A percentile compares a stretch with the other conserved stretches of the same genome.
These are phyloP conservation scores for Agrotis segetum DNA, from an alignment of 2,888 invertebrate species.

Conservation along the genomic window DNA sequence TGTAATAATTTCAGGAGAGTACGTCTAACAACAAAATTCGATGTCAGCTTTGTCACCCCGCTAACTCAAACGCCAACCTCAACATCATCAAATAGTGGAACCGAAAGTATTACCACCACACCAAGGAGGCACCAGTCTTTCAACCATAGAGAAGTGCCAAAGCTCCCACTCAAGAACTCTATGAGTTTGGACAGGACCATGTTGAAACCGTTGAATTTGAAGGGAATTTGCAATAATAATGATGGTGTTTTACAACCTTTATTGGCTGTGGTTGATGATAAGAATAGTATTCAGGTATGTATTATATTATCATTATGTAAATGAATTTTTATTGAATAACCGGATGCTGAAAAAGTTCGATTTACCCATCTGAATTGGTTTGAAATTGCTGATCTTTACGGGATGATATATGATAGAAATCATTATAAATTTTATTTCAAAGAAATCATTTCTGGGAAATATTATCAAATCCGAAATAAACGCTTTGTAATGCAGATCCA, in stretches of 20 bases:
- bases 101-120: constrained; percentile 72
- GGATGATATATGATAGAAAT: too few species aligned
- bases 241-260: constrained; percentile 80
- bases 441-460: not conserved
- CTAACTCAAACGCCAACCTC: constrained; percentile 74
- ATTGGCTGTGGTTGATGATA: constrained; percentile 86
- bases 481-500: too few species aligned
- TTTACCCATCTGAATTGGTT: not conserved
- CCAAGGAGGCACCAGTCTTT: constrained; percentile 84
- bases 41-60: constrained; percentile 82
- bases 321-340: not conserved
- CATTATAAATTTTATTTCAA: not conserved
- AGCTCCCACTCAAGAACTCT: constrained; percentile 76
- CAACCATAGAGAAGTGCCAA: constrained; percentile 73
- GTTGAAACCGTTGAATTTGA: constrained; percentile 84
- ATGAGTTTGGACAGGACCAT: constrained; percentile 83
- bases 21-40: constrained; percentile 86
- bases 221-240: constrained; percentile 83
- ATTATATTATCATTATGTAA: not conserved
- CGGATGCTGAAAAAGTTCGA: not conserved
- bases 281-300: constrained; percentile 86
- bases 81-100: constrained; percentile 65
- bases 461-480: too few species aligned
- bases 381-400: not conserved
- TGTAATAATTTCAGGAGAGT: constrained; percentile 79